These are phyloP conservation scores for Penaeus vannamei DNA, from an alignment of 1,140 invertebrate species.

Conservation along the genomic window DNA sequence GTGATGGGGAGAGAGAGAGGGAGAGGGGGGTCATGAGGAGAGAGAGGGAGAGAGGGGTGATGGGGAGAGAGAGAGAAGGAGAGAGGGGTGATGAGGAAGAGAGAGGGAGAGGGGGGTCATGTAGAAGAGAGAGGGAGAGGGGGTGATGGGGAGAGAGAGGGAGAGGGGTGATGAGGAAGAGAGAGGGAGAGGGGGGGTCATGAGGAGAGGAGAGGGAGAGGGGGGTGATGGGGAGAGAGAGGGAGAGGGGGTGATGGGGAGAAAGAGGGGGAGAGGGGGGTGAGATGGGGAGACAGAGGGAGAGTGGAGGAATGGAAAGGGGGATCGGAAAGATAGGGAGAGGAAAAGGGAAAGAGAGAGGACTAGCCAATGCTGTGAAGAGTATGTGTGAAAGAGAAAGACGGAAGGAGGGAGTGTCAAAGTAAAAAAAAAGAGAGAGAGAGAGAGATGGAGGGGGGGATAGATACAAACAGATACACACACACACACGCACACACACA, in stretches of 20 bases:
- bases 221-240: background rate
- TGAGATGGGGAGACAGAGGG: background rate
- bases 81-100: background rate
- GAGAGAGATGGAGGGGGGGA: no score
- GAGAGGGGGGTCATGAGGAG: background rate
- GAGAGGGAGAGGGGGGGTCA: background rate
- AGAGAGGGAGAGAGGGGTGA: background rate
- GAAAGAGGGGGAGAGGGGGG: constrained; percentile 37
- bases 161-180: background rate
- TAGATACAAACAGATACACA: background rate
- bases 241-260: background rate
- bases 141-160: background rate
- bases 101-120: constrained; percentile 38
- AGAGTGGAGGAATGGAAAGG: background rate
- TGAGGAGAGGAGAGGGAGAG: background rate
- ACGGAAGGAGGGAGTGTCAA: no score
- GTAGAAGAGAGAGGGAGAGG: constrained; percentile 27
- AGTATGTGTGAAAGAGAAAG: no score
- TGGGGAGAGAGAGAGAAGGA: background rate
- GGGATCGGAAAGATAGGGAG: background rate
- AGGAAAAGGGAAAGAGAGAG: background rate
- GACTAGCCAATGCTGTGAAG: background rate
- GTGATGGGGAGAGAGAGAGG: background rate
- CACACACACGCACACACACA: constrained; percentile 32
- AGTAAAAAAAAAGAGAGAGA: no score